These are phyloP conservation scores for Uropetala carovei DNA, from an alignment of 2,888 invertebrate species.

Conservation along the genomic window DNA sequence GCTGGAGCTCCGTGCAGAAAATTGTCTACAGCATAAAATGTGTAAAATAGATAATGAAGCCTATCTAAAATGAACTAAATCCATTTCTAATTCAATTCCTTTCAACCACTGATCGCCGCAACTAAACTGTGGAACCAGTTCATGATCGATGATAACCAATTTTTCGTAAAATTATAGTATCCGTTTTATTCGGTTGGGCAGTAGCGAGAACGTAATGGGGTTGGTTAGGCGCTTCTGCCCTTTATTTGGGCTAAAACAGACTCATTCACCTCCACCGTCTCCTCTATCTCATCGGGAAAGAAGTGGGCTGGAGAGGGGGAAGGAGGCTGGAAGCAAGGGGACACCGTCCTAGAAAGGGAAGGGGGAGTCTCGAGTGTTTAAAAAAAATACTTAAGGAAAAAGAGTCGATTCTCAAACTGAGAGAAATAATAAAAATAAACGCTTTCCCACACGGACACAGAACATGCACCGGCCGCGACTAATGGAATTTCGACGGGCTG, in stretches of 20 bases:
- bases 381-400: constrained; percentile 15
- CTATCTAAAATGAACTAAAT: neutral
- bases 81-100: neutral
- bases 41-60: neutral
- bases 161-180: neutral
- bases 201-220: too few relatives aligned
- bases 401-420: constrained; percentile 12
- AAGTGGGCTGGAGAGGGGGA: neutral
- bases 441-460: constrained; percentile 47
- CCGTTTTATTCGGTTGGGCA: neutral
- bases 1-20: too few relatives aligned
- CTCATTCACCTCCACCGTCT: neutral
- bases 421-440: constrained; percentile 55
- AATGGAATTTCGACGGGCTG: constrained; percentile 63
- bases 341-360: neutral
- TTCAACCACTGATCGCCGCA: neutral
- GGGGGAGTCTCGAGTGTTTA: neutral
- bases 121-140: neutral
- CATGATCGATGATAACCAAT: neutral
- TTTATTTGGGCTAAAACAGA: neutral
- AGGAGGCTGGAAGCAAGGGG: neutral
- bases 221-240: neutral
- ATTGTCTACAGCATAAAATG: neutral
- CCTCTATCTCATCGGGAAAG: neutral
- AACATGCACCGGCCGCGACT: constrained; percentile 62